A percentile compares a stretch with the other conserved stretches of the same genome.
phyloP scores from a whole-genome alignment of 1,140 invertebrate genomes.

The Pollicipes pollicipes region DNA sequence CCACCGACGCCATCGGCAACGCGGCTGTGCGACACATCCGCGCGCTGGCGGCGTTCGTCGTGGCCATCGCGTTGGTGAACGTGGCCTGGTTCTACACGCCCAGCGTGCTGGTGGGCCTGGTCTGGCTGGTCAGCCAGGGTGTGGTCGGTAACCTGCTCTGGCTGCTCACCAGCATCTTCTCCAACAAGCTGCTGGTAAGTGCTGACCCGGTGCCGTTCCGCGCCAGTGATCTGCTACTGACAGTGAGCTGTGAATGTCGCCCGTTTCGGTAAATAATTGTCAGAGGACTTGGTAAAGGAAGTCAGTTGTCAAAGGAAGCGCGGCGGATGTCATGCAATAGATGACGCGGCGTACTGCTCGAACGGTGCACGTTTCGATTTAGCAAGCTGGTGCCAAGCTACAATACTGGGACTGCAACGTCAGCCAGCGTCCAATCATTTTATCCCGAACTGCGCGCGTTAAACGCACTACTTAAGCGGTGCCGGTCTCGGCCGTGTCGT shows the following conservation, averaged over 20 bases:
- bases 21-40: not conserved
- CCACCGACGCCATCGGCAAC: not conserved
- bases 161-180: conserved; percentile 1
- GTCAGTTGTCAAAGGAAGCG: not conserved
- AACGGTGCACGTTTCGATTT: no score
- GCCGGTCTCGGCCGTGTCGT: no score
- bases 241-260: no score
- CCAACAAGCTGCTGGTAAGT: conserved; percentile 3
- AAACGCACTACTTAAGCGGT: no score
- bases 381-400: no score
- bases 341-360: not conserved
- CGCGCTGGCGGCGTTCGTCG: not conserved
- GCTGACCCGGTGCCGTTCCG: no score
- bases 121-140: not conserved
- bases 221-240: no score
- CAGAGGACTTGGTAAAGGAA: no score
- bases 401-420: no score
- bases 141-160: not conserved
- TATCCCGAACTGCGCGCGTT: no score
- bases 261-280: no score
- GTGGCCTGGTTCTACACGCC: not conserved
- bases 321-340: not conserved
- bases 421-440: no score
- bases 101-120: not conserved
- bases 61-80: not conserved